Evolutionary conservation across 1,140 invertebrate genomes (phyloP).

Genomic region (Lineus longissimus): DNA sequence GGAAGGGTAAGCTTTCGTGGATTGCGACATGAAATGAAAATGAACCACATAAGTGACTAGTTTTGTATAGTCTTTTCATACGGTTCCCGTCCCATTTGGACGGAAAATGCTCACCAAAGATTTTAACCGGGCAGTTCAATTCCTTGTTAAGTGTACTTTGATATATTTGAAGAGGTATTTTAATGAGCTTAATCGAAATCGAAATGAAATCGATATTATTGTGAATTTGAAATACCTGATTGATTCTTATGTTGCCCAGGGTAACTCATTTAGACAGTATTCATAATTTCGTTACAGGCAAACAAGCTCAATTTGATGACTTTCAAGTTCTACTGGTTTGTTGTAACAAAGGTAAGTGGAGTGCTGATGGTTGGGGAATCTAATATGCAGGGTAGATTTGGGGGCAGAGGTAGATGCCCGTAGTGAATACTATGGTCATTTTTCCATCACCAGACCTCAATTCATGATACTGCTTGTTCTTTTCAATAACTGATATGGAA

Average conservation of each 20-base stretch:
- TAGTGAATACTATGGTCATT: not conserved
- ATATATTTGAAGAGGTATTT: too few species aligned
- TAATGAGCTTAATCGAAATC: too few species aligned
- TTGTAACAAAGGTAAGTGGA: constrained; percentile 57
- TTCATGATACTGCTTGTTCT: not conserved
- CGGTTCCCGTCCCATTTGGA: too few species aligned
- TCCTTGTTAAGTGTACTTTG: too few species aligned
- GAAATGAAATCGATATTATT: too few species aligned
- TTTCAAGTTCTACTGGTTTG: constrained; percentile 28
- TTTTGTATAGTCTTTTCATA: not conserved
- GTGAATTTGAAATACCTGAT: too few species aligned
- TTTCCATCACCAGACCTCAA: not conserved
- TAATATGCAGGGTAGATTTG: not conserved
- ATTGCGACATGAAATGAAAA: not conserved
- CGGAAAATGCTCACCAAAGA: too few species aligned
- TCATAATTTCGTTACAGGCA: constrained; percentile 22
- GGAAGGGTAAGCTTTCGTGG: constrained; percentile 19
- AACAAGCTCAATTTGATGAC: constrained; percentile 16
- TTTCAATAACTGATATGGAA: not conserved
- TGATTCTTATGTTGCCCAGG: too few species aligned
- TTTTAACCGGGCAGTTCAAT: too few species aligned
- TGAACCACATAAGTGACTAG: not conserved
- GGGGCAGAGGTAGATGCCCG: not conserved
- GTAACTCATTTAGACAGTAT: too few species aligned
- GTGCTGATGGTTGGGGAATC: not conserved